Evolutionary conservation across 2,113 vertebrate genomes (phyloP).

Genomic region (Salminus brasiliensis): DNA sequence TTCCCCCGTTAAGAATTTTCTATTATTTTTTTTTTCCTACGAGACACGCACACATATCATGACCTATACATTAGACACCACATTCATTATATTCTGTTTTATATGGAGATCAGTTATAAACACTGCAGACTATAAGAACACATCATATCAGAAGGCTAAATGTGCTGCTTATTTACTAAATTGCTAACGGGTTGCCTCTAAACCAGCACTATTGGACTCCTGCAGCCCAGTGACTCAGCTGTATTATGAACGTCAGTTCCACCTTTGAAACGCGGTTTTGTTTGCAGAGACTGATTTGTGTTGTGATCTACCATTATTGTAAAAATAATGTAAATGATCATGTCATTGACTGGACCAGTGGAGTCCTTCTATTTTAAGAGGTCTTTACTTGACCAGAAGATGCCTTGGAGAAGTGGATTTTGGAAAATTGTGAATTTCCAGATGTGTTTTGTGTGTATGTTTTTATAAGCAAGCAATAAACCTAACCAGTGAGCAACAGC

Average conservation of each 20-base stretch:
- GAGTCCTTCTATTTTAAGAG: background rate
- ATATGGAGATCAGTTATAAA: background rate
- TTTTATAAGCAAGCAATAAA: background rate
- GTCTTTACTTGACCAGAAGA: background rate
- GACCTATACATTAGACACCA: background rate
- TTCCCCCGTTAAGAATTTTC: too few relatives aligned
- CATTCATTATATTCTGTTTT: background rate
- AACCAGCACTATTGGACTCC: background rate
- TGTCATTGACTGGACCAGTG: background rate
- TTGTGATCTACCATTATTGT: background rate
- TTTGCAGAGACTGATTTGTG: background rate
- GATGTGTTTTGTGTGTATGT: background rate
- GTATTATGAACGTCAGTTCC: background rate
- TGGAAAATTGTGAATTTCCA: background rate
- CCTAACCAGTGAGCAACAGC: constrained; percentile 3
- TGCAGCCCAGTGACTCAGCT: background rate
- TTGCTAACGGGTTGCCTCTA: background rate
- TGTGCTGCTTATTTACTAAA: background rate
- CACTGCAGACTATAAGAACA: background rate
- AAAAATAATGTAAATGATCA: background rate
- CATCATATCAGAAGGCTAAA: background rate
- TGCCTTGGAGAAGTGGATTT: background rate
- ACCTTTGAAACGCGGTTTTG: background rate
- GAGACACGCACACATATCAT: background rate
- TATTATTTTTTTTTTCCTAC: too few relatives aligned